Percentiles rank a stretch among this genome's conserved stretches.
phyloP scores from a whole-genome alignment of 2,888 invertebrate species.

The Drosophila niveifrons region DNA sequence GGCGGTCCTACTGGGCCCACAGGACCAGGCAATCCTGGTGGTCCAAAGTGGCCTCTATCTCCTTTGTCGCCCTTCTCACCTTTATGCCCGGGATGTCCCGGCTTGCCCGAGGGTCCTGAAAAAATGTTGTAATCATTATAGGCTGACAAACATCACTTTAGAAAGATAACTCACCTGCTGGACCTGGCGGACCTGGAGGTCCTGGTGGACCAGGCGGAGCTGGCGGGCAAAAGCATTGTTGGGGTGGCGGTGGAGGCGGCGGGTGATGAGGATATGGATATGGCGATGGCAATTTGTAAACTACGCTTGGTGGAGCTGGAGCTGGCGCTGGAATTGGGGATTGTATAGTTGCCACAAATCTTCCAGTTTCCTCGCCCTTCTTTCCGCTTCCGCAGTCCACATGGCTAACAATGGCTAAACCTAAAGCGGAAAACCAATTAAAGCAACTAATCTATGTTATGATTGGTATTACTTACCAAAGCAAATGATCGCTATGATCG shows the following conservation, averaged over 20 bases:
- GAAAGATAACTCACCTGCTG: conserved; percentile 18
- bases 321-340: conserved; percentile 32
- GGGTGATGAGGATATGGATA: conserved; percentile 38
- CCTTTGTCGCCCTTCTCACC: conserved; percentile 53
- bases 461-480: conserved; percentile 56
- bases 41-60: conserved; percentile 47
- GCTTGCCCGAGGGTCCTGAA: conserved; percentile 30
- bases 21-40: conserved; percentile 36
- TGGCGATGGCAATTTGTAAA: conserved; percentile 52
- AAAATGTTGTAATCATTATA: not conserved
- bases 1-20: conserved; percentile 48
- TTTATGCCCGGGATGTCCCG: conserved; percentile 38
- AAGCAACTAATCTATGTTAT: not conserved
- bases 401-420: conserved; percentile 11
- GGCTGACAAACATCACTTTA: not conserved
- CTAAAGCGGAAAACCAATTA: conserved; percentile 4
- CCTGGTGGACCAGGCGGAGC: conserved; percentile 52
- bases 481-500: conserved; percentile 50
- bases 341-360: conserved; percentile 53
- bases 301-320: conserved; percentile 44
- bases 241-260: conserved; percentile 25
- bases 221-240: conserved; percentile 53
- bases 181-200: conserved; percentile 42
- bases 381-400: conserved; percentile 8
- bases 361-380: conserved; percentile 41